phyloP scores from a whole-genome alignment of 2,888 invertebrate genomes.

The Notodonta dromedarius region DNA sequence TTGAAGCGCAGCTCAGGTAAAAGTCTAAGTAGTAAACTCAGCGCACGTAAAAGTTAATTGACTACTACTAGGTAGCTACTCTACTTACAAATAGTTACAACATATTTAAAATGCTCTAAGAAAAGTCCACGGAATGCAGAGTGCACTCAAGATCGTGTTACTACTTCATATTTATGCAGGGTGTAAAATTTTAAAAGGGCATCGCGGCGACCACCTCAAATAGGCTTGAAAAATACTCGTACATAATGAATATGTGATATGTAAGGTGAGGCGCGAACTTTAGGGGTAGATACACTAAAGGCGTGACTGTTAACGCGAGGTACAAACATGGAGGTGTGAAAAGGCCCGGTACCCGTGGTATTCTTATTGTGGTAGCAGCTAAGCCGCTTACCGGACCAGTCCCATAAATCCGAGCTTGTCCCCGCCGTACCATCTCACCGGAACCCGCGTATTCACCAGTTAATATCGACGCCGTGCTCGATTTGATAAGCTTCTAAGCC shows the following conservation, averaged over 20 bases:
- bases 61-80: constrained; percentile 15
- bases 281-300: constrained; percentile 77
- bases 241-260: constrained; percentile 73
- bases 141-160: background rate
- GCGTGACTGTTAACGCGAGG: constrained; percentile 77
- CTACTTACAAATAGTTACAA: constrained; percentile 7
- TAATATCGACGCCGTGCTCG: constrained; percentile 15
- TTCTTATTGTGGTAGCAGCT: constrained; percentile 71
- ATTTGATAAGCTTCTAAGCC: constrained; percentile 30
- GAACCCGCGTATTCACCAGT: constrained; percentile 18
- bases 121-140: background rate
- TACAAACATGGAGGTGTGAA: constrained; percentile 82
- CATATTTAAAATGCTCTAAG: background rate
- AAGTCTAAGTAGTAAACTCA: too few species aligned
- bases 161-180: background rate
- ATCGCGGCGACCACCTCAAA: constrained; percentile 40
- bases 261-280: constrained; percentile 76
- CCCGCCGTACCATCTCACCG: constrained; percentile 26
- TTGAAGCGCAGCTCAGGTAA: background rate
- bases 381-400: constrained; percentile 74
- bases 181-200: constrained; percentile 4
- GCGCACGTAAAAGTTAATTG: constrained; percentile 21
- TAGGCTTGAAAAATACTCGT: constrained; percentile 42
- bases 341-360: constrained; percentile 65
- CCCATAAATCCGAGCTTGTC: constrained; percentile 63